phyloP scores from a whole-genome alignment of 2,113 vertebrate species.

The Gambusia affinis region DNA sequence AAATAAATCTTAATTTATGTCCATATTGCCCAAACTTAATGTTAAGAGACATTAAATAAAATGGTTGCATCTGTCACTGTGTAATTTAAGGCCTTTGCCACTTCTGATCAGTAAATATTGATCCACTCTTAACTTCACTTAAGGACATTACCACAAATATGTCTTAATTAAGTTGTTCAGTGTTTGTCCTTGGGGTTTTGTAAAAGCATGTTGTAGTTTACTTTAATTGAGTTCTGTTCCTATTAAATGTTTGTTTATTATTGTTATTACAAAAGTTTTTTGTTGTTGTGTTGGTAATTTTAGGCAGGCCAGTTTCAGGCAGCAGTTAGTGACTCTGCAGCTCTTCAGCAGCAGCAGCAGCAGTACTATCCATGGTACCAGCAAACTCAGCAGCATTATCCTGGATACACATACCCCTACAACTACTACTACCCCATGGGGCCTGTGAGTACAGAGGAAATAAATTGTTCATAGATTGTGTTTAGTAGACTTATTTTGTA shows the following conservation, averaged over 20 bases:
- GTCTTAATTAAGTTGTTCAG: no score
- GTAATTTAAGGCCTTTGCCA: no score
- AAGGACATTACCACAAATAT: no score
- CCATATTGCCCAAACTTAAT: no score
- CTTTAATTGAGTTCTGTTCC: background rate
- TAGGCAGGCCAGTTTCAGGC: constrained; percentile 81
- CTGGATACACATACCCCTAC: constrained; percentile 87
- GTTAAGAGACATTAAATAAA: no score
- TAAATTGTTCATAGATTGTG: background rate
- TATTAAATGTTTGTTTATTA: background rate
- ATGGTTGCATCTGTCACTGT: no score
- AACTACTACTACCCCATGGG: constrained; percentile 86
- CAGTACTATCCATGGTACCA: constrained; percentile 89
- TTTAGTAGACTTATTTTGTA: background rate
- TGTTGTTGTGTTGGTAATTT: constrained; percentile 24
- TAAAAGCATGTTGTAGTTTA: background rate
- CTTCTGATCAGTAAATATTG: no score
- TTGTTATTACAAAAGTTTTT: background rate
- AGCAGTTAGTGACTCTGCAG: constrained; percentile 76
- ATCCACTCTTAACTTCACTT: no score
- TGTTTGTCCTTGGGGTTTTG: background rate
- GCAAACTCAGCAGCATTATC: constrained; percentile 88
- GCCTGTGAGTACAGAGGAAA: constrained; percentile 71
- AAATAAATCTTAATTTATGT: no score
- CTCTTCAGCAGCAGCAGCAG: constrained; percentile 86